phyloP scores from a whole-genome alignment of 2,113 vertebrate species.

The Eonycteris spelaea region DNA sequence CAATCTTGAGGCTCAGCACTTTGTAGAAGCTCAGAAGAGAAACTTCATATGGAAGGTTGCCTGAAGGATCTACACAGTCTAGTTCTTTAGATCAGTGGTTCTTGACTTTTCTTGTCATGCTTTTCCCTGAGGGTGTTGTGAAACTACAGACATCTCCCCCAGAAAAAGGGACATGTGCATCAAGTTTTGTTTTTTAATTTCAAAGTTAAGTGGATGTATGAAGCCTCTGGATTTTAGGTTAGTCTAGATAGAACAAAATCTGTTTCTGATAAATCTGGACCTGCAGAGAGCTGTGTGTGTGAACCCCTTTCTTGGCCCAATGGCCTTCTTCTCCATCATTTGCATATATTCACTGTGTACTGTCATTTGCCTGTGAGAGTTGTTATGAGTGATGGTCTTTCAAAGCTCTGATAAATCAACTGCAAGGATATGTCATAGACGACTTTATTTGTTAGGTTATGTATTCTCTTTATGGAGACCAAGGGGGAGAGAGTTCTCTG shows the following conservation, averaged over 20 bases:
- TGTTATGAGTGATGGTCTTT: background rate
- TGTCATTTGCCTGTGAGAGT: background rate
- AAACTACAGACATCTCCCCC: background rate
- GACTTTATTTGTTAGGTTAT: background rate
- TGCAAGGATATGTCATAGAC: background rate
- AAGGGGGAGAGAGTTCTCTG: background rate
- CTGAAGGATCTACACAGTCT: background rate
- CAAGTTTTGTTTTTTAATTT: slow-evolving; percentile 41
- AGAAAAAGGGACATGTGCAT: background rate
- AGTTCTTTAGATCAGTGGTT: background rate
- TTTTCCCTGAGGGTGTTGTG: slow-evolving; percentile 20
- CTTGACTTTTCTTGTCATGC: background rate
- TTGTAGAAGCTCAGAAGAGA: background rate
- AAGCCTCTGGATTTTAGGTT: slow-evolving; percentile 24
- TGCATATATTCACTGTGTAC: background rate
- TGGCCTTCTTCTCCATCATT: background rate
- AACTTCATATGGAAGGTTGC: background rate
- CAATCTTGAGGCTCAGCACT: background rate
- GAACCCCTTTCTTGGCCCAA: background rate
- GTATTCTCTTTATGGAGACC: background rate
- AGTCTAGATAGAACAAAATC: slow-evolving; percentile 14
- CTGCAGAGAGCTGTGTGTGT: background rate
- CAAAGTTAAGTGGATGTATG: background rate
- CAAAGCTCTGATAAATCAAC: background rate
- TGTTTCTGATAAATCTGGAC: background rate